phyloP scores from a whole-genome alignment of 2,888 invertebrate species.

The Fragum sueziense region DNA sequence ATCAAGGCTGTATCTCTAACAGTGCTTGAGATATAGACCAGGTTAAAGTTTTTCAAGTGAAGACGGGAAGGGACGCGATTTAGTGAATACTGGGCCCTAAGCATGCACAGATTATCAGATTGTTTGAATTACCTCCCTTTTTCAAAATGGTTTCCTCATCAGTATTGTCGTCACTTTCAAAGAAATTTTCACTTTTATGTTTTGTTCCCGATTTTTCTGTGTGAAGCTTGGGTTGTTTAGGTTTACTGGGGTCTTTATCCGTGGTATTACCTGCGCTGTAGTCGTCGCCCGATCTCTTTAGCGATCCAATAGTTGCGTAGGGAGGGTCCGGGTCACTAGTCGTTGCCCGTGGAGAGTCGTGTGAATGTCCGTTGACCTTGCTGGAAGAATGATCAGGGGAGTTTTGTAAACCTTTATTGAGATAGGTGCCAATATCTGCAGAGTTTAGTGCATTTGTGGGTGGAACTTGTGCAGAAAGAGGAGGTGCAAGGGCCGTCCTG shows the following conservation, averaged over 20 bases:
- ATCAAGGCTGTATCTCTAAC: too few species aligned
- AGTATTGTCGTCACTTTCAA: constrained; percentile 31
- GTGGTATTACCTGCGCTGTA: constrained; percentile 3
- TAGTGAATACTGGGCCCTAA: background rate
- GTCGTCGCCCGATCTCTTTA: constrained; percentile 15
- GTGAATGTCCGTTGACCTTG: background rate
- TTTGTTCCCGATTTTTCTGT: constrained; percentile 6
- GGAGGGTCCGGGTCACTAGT: constrained; percentile 25
- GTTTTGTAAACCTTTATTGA: background rate
- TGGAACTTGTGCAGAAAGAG: constrained; percentile 38
- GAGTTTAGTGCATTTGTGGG: constrained; percentile 33
- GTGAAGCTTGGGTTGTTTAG: constrained; percentile 1
- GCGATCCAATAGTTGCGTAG: constrained; percentile 29
- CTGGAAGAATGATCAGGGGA: background rate
- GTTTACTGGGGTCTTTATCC: background rate
- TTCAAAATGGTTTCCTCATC: constrained; percentile 3
- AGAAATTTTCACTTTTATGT: constrained; percentile 42
- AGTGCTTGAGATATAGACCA: too few species aligned
- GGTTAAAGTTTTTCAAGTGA: too few species aligned
- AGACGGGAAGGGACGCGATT: too few species aligned
- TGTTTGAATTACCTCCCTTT: constrained; percentile 31
- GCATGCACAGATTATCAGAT: background rate
- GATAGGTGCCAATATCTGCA: constrained; percentile 4
- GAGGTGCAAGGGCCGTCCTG: constrained; percentile 24
- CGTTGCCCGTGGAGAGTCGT: constrained; percentile 1